Evolutionary conservation across 2,797 vertebrate genomes (phyloP).

Genomic region (Brachyrhaphis roseni): DNA sequence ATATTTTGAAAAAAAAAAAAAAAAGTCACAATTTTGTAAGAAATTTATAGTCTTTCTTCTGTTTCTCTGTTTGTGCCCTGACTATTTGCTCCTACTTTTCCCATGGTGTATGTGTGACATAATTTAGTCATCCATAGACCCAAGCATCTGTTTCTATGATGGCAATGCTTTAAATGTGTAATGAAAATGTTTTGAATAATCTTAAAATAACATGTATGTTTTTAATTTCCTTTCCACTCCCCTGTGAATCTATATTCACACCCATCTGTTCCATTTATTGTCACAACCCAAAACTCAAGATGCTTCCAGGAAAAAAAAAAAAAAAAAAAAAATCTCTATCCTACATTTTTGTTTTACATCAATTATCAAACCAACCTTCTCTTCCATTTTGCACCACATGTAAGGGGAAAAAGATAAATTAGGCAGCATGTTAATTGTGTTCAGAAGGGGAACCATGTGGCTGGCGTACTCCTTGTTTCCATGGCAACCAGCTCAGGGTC

Average conservation of each 20-base stretch:
- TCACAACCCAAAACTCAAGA: conserved; percentile 41
- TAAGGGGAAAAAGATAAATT: conserved; percentile 71
- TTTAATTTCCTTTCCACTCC: not conserved
- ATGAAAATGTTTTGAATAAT: not conserved
- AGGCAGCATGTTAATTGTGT: conserved; percentile 78
- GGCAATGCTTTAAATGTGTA: not conserved
- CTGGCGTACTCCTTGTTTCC: conserved; percentile 79
- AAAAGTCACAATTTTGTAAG: too few relatives aligned
- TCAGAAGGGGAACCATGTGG: conserved; percentile 66
- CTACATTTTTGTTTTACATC: conserved; percentile 38
- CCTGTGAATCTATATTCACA: conserved; percentile 18
- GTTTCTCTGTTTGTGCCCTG: too few relatives aligned
- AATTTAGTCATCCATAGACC: conserved; percentile 24
- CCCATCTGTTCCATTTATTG: conserved; percentile 15
- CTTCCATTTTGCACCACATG: conserved; percentile 36
- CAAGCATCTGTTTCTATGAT: not conserved
- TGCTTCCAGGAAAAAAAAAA: conserved; percentile 39
- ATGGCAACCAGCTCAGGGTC: conserved; percentile 79
- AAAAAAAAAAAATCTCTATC: conserved; percentile 1
- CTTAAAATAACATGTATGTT: conserved; percentile 27
- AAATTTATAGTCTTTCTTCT: too few relatives aligned
- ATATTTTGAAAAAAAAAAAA: too few relatives aligned
- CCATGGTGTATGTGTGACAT: not conserved
- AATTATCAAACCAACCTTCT: conserved; percentile 42
- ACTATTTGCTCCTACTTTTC: too few relatives aligned